A percentile compares a stretch with the other conserved stretches of the same genome.
Conservation (phyloP, 2,888 invertebrate genomes). For the Cosmia trapezina region DNA sequence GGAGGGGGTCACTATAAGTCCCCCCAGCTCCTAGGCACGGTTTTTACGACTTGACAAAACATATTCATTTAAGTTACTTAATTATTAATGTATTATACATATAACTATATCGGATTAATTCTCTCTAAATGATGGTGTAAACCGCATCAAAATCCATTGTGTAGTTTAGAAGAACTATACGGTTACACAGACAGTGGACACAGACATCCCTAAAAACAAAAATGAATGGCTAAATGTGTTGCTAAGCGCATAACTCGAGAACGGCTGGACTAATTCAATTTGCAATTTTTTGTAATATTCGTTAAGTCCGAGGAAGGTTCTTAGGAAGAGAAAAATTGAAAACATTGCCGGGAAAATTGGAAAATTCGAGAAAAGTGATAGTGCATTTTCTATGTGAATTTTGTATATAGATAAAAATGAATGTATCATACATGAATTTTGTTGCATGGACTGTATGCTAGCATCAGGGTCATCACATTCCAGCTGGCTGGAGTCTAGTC, state of each 20-base stretch:
- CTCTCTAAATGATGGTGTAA: background rate
- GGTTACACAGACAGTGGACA: background rate
- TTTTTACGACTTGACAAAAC: background rate
- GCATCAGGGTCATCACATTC: slow-evolving; percentile 86
- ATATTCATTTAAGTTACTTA: background rate
- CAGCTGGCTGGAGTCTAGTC: slow-evolving; percentile 79
- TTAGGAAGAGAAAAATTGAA: too few species aligned
- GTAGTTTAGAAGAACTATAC: background rate
- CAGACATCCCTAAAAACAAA: too few species aligned
- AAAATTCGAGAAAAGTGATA: too few species aligned
- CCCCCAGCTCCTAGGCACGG: background rate
- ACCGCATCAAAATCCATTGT: background rate
- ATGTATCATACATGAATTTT: slow-evolving; percentile 80
- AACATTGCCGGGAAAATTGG: too few species aligned
- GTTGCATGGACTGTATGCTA: slow-evolving; percentile 77
- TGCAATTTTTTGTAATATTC: too few species aligned
- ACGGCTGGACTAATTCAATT: too few species aligned
- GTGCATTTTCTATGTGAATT: too few species aligned
- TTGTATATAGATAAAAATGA: background rate
- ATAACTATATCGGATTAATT: background rate
- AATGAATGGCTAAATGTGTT: too few species aligned
- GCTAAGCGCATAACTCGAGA: too few species aligned
- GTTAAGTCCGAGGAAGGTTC: too few species aligned
- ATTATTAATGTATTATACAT: background rate
- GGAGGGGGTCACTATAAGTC: background rate